A percentile compares a stretch with the other conserved stretches of the same genome.
Conservation (phyloP, 2,888 invertebrate species). For the Phortica okadai region DNA sequence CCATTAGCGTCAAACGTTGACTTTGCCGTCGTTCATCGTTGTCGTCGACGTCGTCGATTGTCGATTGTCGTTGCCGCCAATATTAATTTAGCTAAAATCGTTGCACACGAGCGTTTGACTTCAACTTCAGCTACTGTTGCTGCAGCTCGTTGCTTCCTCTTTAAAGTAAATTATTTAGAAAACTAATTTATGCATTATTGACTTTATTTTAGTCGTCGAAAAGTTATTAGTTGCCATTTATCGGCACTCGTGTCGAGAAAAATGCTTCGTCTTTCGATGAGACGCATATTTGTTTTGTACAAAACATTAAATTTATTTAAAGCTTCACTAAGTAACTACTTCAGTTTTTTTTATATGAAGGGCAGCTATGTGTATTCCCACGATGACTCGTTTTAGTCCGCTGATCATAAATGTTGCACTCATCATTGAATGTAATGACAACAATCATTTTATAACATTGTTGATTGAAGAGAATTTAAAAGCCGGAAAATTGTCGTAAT, state of each 20-base stretch:
- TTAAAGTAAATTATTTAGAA: conserved; percentile 14
- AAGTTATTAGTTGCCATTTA: conserved; percentile 48
- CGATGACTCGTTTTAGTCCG: no score
- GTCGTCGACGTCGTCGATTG: conserved; percentile 40
- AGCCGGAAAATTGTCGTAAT: no score
- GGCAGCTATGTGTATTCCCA: no score
- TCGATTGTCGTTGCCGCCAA: conserved; percentile 39
- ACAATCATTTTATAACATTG: no score
- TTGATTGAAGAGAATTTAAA: no score
- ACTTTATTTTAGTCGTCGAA: conserved; percentile 45
- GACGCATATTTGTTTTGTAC: not conserved
- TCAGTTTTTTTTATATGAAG: no score
- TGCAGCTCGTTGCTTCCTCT: not conserved
- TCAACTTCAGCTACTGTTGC: not conserved
- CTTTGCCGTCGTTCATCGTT: conserved; percentile 31
- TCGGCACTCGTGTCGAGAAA: not conserved
- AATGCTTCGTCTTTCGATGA: not conserved
- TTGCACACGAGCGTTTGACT: conserved; percentile 51
- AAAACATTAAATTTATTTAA: not conserved
- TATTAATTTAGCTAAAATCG: conserved; percentile 69
- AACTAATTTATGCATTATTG: conserved; percentile 61
- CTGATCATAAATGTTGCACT: no score
- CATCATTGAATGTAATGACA: no score
- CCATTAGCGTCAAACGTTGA: conserved; percentile 62
- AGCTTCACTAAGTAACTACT: no score